These are phyloP conservation scores for Hypselothyrea guttata DNA, from an alignment of 2,888 invertebrate genomes.

Conservation along the genomic window DNA sequence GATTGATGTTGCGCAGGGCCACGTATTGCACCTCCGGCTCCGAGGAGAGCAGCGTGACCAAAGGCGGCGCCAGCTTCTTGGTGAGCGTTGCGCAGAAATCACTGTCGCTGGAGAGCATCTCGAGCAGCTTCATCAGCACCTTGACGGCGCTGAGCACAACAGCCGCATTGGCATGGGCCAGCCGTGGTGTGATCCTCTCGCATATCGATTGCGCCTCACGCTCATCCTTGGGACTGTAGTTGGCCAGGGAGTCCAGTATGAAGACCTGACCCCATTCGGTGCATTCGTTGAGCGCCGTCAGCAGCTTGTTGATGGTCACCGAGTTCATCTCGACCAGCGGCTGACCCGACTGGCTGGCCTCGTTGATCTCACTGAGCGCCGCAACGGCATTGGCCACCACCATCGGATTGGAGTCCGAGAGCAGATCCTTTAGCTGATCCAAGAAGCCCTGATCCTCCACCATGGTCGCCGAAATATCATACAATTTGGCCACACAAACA, in stretches of 20 bases:
- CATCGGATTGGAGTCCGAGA: slow-evolving; percentile 99
- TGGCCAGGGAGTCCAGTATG: slow-evolving; percentile 97
- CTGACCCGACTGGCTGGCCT: slow-evolving; percentile 96
- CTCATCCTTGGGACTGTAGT: slow-evolving; percentile 98
- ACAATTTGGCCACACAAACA: slow-evolving; percentile 99
- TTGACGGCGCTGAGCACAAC: slow-evolving; percentile 99
- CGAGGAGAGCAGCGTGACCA: slow-evolving; percentile 97
- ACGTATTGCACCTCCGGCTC: slow-evolving; percentile 99
- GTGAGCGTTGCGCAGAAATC: slow-evolving; percentile 97
- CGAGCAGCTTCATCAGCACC: slow-evolving; percentile 98
- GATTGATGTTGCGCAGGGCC: slow-evolving; percentile 98
- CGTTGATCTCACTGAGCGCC: slow-evolving; percentile 98
- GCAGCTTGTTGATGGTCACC: slow-evolving; percentile 97
- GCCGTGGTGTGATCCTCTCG: slow-evolving; percentile 97
- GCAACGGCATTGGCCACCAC: slow-evolving; percentile 99
- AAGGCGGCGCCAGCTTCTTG: slow-evolving; percentile 98
- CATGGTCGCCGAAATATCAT: slow-evolving; percentile 94
- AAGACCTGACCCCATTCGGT: slow-evolving; percentile 99
- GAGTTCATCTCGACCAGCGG: slow-evolving; percentile 97
- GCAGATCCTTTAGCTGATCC: slow-evolving; percentile 96
- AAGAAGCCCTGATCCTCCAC: slow-evolving; percentile 93
- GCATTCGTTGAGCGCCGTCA: slow-evolving; percentile 99
- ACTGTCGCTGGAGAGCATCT: slow-evolving; percentile 95
- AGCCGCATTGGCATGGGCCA: slow-evolving; percentile 99
- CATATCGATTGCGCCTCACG: slow-evolving; percentile 99